Conservation (phyloP, 2,113 vertebrate genomes). For the Cromileptes altivelis region DNA sequence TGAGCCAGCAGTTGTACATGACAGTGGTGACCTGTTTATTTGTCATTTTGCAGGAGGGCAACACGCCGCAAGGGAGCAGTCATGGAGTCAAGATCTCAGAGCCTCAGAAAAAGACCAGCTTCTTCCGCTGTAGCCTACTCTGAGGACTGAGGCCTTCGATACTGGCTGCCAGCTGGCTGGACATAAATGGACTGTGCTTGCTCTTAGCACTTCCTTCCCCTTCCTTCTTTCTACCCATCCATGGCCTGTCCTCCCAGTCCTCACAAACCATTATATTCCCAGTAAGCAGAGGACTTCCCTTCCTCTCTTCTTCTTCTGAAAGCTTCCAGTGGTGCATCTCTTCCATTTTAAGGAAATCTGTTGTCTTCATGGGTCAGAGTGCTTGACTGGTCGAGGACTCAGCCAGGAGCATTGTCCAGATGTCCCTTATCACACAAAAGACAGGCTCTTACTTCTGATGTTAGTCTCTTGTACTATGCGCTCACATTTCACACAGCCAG, state of each 20-base stretch:
- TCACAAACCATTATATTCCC: conserved; percentile 55
- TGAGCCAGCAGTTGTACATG: neutral
- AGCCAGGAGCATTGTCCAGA: conserved; percentile 34
- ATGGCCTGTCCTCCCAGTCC: conserved; percentile 43
- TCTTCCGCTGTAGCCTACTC: conserved; percentile 95
- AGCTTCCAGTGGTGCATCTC: conserved; percentile 70
- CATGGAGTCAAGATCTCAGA: conserved; percentile 96
- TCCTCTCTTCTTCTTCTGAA: conserved; percentile 73
- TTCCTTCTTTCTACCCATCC: conserved; percentile 39
- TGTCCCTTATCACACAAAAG: conserved; percentile 51
- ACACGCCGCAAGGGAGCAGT: conserved; percentile 91
- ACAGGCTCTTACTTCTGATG: conserved; percentile 44
- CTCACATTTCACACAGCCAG: conserved; percentile 41
- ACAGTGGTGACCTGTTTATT: conserved; percentile 3
- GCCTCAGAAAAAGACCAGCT: conserved; percentile 95
- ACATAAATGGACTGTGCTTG: conserved; percentile 88
- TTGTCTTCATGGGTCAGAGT: conserved; percentile 48
- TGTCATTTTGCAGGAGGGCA: conserved; percentile 90
- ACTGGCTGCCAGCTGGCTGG: conserved; percentile 74
- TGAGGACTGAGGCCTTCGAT: conserved; percentile 87
- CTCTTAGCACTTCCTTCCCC: conserved; percentile 75
- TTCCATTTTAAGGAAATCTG: conserved; percentile 62
- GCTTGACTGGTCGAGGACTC: conserved; percentile 42
- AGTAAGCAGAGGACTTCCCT: conserved; percentile 52
- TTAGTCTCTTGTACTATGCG: conserved; percentile 34